Conservation (phyloP, 2,113 vertebrate species). For the Tonatia bakeri region DNA sequence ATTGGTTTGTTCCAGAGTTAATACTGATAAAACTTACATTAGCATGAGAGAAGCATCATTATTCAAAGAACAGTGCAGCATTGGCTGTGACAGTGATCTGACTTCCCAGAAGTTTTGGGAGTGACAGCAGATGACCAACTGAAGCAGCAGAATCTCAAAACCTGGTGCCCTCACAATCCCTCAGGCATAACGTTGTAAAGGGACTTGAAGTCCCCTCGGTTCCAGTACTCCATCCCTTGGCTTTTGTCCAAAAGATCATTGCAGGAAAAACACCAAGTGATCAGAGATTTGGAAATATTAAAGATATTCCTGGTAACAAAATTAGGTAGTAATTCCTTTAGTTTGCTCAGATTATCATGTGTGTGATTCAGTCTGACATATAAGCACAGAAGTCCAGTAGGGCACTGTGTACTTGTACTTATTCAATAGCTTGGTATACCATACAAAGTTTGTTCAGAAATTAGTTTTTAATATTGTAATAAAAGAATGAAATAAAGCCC, state of each 20-base stretch:
- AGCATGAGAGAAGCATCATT: not conserved
- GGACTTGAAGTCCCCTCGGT: too few relatives aligned
- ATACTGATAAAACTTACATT: not conserved
- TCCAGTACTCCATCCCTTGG: too few relatives aligned
- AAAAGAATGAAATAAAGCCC: not conserved
- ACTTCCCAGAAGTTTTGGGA: accelerated
- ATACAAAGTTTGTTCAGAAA: not conserved
- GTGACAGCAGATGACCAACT: not conserved
- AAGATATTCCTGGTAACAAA: not conserved
- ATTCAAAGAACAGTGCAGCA: not conserved
- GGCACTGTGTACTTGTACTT: accelerated
- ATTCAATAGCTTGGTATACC: not conserved
- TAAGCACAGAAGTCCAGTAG: not conserved
- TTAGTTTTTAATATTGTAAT: not conserved
- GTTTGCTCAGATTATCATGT: not conserved
- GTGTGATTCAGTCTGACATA: not conserved
- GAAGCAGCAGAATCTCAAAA: not conserved
- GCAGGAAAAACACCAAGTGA: too few relatives aligned
- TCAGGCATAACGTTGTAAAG: not conserved
- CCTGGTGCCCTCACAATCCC: accelerated
- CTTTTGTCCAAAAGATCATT: too few relatives aligned
- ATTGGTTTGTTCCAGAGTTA: not conserved
- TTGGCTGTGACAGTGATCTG: not conserved
- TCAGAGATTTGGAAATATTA: not conserved
- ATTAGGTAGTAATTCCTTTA: not conserved